Base-by-base conservation (phyloP, 2,888 invertebrate genomes). In the Epistrophe eligans region DNA sequence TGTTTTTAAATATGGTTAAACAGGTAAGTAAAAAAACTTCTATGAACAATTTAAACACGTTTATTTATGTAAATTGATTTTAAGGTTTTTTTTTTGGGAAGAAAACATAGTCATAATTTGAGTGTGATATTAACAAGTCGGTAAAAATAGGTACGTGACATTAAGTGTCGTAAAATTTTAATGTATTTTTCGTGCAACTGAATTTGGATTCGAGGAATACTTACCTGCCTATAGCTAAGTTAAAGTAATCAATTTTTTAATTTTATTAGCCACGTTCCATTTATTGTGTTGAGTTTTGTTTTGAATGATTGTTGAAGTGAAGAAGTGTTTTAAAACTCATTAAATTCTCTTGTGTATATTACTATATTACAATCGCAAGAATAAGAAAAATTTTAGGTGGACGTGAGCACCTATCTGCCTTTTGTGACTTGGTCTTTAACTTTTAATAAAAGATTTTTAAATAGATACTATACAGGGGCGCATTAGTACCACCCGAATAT, bases 11-110 rank as follows among this genome's bases (percentile, higher is more conserved):
- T 24, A 24, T 55, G 55, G 8, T 58, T 58, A 11, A 32, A 38
- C 58, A 58, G 17, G 35, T 40, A 2, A 24, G 24, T 1, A 24
- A 24, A 9, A 40, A 40, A 60, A 43, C 5, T 24, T 55, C 40
- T 15, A 32, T 66, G 17, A 45, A 66, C 66, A 66, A 17, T 45
- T 48, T 48, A 66, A 32, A 48, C 45, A 48, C 28, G 32, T 48
- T 45, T 66, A 66, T 66, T 66, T 66, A 66, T 66, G 66, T 66
- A 45, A 66, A 66, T 66, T 28, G 66, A 45, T 48, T 66, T 43
- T 24, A 0, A 55, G 1, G 8, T 35, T 9, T 40, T 13, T 64
- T n/a, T 64, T 62, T 40, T 9, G 10, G 19, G 19, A 40, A 32
- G 48, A 48, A 66, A 28, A 28, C 32, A 48, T 15, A 48, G 28